phyloP scores from a whole-genome alignment of 2,113 vertebrate genomes.

The Cottus gobio region DNA sequence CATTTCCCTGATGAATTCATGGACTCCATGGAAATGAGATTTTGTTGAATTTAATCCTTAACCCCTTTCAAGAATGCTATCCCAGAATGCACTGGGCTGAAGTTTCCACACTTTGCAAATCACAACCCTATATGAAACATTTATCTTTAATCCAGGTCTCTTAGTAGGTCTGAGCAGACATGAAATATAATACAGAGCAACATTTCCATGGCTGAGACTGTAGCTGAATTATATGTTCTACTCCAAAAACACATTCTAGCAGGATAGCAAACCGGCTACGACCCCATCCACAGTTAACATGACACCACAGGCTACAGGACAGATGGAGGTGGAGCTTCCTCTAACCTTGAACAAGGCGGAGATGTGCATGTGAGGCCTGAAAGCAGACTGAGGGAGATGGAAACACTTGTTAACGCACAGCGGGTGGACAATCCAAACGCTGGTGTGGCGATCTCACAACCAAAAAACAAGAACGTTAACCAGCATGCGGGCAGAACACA shows the following conservation, averaged over 20 bases:
- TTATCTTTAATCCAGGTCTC: not conserved
- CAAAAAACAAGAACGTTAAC: not conserved
- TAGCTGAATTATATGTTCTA: not conserved
- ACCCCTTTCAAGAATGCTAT: not conserved
- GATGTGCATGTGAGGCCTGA: slow-evolving; percentile 80
- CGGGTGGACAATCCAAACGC: slow-evolving; percentile 34
- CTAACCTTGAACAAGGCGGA: slow-evolving; percentile 82
- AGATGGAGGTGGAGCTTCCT: slow-evolving; percentile 13
- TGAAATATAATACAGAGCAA: not conserved
- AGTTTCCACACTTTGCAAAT: not conserved
- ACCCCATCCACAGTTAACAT: not conserved
- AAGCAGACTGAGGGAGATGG: slow-evolving; percentile 81
- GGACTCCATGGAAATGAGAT: not conserved
- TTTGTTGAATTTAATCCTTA: not conserved
- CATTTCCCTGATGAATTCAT: not conserved
- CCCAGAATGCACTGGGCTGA: not conserved
- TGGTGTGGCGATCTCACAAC: not conserved
- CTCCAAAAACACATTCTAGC: not conserved
- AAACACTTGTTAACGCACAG: slow-evolving; percentile 72
- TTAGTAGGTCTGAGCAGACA: not conserved
- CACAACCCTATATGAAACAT: not conserved
- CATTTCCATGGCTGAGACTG: not conserved
- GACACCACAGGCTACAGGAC: not conserved
- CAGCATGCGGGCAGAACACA: not conserved
- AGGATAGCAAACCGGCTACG: not conserved